Base-by-base conservation (phyloP, 2,113 vertebrate genomes). In the Guaruba guarouba region DNA sequence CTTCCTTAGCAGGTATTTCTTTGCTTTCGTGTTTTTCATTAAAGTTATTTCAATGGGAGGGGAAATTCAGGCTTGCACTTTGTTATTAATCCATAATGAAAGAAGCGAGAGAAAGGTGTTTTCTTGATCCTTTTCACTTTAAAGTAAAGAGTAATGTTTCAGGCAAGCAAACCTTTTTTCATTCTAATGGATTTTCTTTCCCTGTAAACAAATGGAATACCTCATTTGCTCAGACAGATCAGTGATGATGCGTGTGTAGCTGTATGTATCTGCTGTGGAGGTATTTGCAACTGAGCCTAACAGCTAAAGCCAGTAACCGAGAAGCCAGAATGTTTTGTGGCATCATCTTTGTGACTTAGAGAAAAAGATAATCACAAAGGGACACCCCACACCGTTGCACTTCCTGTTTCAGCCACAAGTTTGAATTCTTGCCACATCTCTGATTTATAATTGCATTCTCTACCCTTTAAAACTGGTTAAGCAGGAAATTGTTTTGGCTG, bases 181-280 rank as follows among this genome's bases (percentile, higher is more conserved):
- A 67, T 90, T 94, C n/a, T 51, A 68, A 67, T 28, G 24, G 54
- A 77, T 88, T 92, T 93, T 93, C 28, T 78, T 95, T 92, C 39
- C 29, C 46, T 92, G 20, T 20, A 95, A 94, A 96, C n/a, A 92
- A 97, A 93, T 83, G 17, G 7, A 86, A 67, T 86, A 83, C 64
- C 61, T 92, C 29, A 83, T 94, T 92, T 74, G 39, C 51, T 86
- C 61, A 94, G 81, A 52, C 39, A 87, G 61, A 64, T 81, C 37
- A 51, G 19, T 41, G 25, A 48, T 46, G 61, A 51, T 78, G 44
- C 22, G 31, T 67, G 79, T 73, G 49, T 35, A 85, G 66, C 17
- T 94, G 31, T 70, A 54, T 3, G 22, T 93, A 70, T 57, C 46
- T 79, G 33, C 29, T 51, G 9, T 63, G 82, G 41, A 86, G 46